Conservation (phyloP, 2,113 vertebrate genomes). For the Acanthochromis polyacanthus region DNA sequence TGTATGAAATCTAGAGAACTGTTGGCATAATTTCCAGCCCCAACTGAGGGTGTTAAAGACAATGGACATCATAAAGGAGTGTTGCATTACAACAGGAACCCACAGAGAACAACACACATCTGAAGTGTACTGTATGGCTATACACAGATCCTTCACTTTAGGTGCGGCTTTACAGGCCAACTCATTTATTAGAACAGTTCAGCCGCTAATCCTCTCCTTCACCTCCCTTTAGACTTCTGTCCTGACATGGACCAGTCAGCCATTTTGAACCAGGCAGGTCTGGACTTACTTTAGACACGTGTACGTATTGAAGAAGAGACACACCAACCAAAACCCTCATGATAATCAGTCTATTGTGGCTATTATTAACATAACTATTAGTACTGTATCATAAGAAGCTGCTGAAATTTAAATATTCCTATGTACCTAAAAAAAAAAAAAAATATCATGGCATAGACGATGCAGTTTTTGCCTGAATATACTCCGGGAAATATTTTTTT, state of each 20-base stretch:
- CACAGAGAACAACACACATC: constrained; percentile 36
- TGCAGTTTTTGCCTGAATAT: constrained; percentile 69
- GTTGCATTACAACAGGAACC: constrained; percentile 45
- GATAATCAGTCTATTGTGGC: constrained; percentile 65
- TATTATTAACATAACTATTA: constrained; percentile 64
- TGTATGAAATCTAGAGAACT: constrained; percentile 33
- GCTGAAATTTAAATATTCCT: constrained; percentile 62
- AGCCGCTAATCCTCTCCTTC: constrained; percentile 30
- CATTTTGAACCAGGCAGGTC: constrained; percentile 23
- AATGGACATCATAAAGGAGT: constrained; percentile 36
- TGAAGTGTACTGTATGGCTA: constrained; percentile 63
- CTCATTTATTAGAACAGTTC: constrained; percentile 30
- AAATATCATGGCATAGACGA: constrained; percentile 65
- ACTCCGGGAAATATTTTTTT: constrained; percentile 42
- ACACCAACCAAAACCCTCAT: constrained; percentile 19
- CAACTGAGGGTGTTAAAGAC: constrained; percentile 33
- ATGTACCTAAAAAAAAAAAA: constrained; percentile 55
- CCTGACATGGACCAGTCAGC: constrained; percentile 45
- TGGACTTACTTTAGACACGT: constrained; percentile 3
- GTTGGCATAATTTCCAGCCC: constrained; percentile 47
- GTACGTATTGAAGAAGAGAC: neutral
- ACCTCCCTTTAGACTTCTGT: constrained; percentile 30
- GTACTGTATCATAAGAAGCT: constrained; percentile 50
- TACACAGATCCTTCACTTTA: constrained; percentile 69
- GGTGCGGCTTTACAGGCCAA: constrained; percentile 14